phyloP scores from a whole-genome alignment of 2,113 vertebrate genomes.

The Mormoops blainvillei region DNA sequence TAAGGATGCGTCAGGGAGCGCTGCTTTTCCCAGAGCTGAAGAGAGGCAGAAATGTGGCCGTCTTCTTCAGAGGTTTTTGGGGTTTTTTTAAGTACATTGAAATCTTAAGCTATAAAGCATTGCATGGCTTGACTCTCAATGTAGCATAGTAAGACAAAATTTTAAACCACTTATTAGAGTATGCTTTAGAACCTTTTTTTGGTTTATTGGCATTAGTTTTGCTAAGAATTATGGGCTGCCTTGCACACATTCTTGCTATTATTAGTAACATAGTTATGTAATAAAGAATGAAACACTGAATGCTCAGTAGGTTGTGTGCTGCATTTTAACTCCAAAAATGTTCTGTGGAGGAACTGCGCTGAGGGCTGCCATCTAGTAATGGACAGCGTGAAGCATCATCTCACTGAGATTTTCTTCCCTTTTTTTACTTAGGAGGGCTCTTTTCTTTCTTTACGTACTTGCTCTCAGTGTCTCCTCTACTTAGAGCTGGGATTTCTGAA shows the following conservation, averaged over 20 bases:
- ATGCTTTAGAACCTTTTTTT: constrained; percentile 44
- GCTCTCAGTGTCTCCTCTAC: constrained; percentile 72
- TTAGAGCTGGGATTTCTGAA: constrained; percentile 73
- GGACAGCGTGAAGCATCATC: constrained; percentile 73
- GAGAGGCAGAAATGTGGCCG: neutral
- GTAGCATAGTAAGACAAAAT: neutral
- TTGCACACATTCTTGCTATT: constrained; percentile 64
- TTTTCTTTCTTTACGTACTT: constrained; percentile 77
- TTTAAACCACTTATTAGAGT: constrained; percentile 10
- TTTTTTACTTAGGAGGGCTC: constrained; percentile 45
- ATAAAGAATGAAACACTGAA: constrained; percentile 14
- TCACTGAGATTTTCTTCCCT: constrained; percentile 55
- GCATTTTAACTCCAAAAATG: constrained; percentile 61
- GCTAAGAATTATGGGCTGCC: constrained; percentile 68
- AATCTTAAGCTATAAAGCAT: constrained; percentile 38
- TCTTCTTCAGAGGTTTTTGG: neutral
- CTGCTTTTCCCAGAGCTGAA: neutral
- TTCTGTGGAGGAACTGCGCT: constrained; percentile 31
- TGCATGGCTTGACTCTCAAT: constrained; percentile 59
- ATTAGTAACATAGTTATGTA: constrained; percentile 57
- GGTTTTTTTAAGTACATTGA: neutral
- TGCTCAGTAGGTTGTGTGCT: constrained; percentile 1
- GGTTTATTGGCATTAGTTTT: constrained; percentile 41
- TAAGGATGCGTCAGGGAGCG: neutral
- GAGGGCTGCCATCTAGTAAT: constrained; percentile 61